phyloP scores from a whole-genome alignment of 2,888 invertebrate species.

The Dryobota labecula region DNA sequence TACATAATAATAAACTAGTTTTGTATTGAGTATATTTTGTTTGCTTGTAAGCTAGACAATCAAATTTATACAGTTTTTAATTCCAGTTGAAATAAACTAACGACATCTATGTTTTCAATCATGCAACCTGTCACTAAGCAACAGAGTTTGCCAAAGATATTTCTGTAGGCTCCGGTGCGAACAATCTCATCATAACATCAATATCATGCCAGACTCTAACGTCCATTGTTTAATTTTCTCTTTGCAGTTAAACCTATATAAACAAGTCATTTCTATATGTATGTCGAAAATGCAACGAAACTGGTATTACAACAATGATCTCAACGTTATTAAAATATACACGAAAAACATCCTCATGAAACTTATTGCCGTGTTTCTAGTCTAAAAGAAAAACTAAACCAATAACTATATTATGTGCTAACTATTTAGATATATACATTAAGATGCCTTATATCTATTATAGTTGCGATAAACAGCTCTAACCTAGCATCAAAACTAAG shows the following conservation, averaged over 20 bases:
- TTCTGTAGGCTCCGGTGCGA: background rate
- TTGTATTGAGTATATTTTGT: background rate
- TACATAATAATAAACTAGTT: background rate
- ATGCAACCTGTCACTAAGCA: constrained; percentile 16
- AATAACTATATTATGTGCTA: background rate
- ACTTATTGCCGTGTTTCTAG: background rate
- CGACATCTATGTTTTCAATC: constrained; percentile 37
- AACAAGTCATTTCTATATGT: background rate
- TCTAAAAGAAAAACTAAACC: background rate
- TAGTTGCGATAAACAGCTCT: background rate
- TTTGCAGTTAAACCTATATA: background rate
- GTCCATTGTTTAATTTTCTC: background rate
- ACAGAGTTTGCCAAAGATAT: constrained; percentile 29
- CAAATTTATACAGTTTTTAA: background rate
- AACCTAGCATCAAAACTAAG: background rate
- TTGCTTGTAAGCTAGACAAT: background rate
- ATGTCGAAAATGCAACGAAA: background rate
- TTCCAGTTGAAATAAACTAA: background rate
- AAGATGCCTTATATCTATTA: background rate
- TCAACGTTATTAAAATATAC: background rate
- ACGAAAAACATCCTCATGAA: background rate
- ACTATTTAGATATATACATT: background rate
- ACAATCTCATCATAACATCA: background rate
- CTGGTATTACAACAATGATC: background rate
- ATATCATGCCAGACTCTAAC: background rate